Conservation (phyloP, 1,140 invertebrate genomes). For the Theocolax elegans region DNA sequence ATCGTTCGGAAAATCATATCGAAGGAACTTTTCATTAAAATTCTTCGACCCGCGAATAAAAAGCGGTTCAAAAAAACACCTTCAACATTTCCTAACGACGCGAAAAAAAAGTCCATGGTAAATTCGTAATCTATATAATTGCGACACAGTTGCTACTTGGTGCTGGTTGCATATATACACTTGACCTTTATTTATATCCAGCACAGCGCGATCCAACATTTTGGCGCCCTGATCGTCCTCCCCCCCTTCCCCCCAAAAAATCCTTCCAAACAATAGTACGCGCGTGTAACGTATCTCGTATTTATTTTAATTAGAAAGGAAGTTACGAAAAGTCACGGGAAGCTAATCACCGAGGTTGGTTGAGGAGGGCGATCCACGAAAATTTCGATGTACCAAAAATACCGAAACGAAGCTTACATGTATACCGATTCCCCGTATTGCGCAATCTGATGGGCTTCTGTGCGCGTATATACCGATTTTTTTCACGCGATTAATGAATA, state of each 20-base stretch:
- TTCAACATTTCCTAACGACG: conserved; percentile 24
- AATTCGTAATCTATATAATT: too few species aligned
- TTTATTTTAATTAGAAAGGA: conserved; percentile 65
- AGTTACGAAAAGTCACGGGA: conserved; percentile 59
- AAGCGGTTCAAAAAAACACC: too few species aligned
- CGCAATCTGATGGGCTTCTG: neutral
- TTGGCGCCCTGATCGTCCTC: neutral
- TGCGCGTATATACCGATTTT: conserved; percentile 10
- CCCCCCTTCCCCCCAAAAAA: too few species aligned
- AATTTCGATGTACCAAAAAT: conserved; percentile 47
- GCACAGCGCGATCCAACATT: conserved; percentile 44
- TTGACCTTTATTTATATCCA: conserved; percentile 66
- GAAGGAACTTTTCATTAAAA: too few species aligned
- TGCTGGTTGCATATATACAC: too few species aligned
- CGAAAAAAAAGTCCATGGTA: conserved; percentile 1
- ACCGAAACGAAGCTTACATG: too few species aligned
- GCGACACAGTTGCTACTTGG: too few species aligned
- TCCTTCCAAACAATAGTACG: conserved; percentile 53
- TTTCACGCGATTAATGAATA: conserved; percentile 37
- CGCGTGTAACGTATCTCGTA: conserved; percentile 58
- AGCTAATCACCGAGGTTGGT: conserved; percentile 45
- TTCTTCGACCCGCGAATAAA: neutral
- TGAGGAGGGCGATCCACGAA: conserved; percentile 44
- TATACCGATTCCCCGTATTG: too few species aligned
- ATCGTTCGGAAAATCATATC: too few species aligned